Evolutionary conservation across 2,888 invertebrate genomes (phyloP).

Genomic region (Pegoplata infirma): DNA sequence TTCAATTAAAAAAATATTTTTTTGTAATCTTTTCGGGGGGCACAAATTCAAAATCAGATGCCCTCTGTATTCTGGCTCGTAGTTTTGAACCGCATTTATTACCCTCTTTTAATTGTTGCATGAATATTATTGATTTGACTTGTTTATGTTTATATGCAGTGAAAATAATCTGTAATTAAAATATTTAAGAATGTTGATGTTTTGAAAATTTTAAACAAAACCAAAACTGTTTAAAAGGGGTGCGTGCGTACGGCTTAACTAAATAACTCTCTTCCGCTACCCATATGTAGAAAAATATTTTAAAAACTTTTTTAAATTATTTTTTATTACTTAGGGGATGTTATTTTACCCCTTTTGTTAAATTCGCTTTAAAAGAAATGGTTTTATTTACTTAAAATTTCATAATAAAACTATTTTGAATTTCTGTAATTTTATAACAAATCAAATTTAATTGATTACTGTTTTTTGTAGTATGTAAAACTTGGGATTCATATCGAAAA

Average conservation of each 20-base stretch:
- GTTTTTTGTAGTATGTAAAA: too few species aligned
- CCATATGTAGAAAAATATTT: background rate
- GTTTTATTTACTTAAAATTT: too few species aligned
- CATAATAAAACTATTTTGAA: too few species aligned
- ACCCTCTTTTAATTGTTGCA: constrained; percentile 26
- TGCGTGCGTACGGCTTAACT: background rate
- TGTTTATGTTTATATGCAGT: constrained; percentile 17
- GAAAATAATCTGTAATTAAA: constrained; percentile 26
- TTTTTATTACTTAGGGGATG: background rate
- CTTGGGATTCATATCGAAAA: too few species aligned
- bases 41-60: background rate
- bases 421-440: too few species aligned
- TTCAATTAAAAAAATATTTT: constrained; percentile 17
- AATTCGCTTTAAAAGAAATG: too few species aligned
- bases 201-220: background rate
- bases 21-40: background rate
- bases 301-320: background rate
- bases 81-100: background rate
- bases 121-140: constrained; percentile 8
- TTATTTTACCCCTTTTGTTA: background rate
- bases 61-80: too few species aligned
- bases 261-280: background rate
- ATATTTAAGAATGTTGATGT: background rate
- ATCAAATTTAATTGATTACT: too few species aligned
- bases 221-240: background rate